Percentiles rank a stretch among this genome's conserved stretches.
Evolutionary conservation across 2,888 invertebrate species (phyloP).

Genomic region (Machimus atricapillus): DNA sequence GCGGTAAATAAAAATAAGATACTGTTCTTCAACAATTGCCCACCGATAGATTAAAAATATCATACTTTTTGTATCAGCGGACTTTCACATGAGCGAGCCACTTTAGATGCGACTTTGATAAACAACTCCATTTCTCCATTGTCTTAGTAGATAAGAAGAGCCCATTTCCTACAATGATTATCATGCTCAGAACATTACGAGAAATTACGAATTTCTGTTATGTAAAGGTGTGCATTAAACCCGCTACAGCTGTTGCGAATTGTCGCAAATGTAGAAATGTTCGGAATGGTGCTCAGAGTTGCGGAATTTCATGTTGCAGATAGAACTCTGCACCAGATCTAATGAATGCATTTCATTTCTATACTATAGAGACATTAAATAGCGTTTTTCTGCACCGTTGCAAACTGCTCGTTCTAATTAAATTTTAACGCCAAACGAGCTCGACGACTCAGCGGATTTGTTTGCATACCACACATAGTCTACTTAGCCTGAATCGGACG

Average conservation of each 20-base stretch:
- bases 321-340: neutral
- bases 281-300: neutral
- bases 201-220: neutral
- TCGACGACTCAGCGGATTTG: neutral
- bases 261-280: neutral
- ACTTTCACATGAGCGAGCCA: neutral
- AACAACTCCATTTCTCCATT: neutral
- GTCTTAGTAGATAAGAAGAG: neutral
- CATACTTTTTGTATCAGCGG: neutral
- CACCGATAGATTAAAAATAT: neutral
- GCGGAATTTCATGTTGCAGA: neutral
- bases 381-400: neutral
- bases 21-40: neutral
- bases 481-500: neutral
- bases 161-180: neutral
- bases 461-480: neutral
- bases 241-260: neutral
- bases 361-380: neutral
- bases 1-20: neutral
- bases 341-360: neutral
- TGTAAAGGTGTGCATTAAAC: neutral
- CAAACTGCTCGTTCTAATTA: neutral
- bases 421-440: neutral
- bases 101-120: neutral
- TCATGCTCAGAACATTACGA: neutral